Evolutionary conservation across 2,113 vertebrate species (phyloP), one percentile per base, ranked within the genome.

Genomic region (Spea bombifrons): DNA sequence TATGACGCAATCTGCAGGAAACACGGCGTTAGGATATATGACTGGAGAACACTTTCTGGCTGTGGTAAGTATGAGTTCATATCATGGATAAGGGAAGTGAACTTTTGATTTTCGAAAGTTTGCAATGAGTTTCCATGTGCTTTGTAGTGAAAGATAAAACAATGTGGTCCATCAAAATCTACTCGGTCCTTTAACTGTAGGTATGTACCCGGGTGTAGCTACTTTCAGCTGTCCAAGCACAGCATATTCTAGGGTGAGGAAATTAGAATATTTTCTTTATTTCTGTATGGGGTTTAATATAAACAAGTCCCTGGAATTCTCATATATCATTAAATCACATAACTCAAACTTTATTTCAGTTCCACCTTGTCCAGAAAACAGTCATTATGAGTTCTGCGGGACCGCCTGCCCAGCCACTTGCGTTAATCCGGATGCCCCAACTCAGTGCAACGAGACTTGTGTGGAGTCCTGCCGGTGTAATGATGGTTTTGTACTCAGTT

Each of bases 401-500:
- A 7, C 17, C 0, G 77, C 87, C 67, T 94, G 93, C 53, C 90
- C 91, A 0, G 0, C 85, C 15, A 90, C 87, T 30, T 96, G 94
- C 2, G 82, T 82, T 5, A 84, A 88, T 8, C 81, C 83, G 13
- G 74, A 80, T 0, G 0, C 82, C 7, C 1, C 82, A 0, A 3
- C 45, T 0, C 82, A 73, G 9, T 96, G 94, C 7, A 0, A 59
- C 3, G 80, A 80, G 0, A 4, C 13, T 0, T 93, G 92, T 68
- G 0, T 44, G 0, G 93, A 94, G 64, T 86, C 84, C 69, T 96
- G 95, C 0, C 89, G 90, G 59, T 96, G 94, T 2, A 73, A 95
- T 0, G 55, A 87, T 0, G 92, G 91, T 8, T 91, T 87, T 45
- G 70, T 86, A 1, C 84, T 84, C 67, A 94, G 88, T 0, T 92